Evolutionary conservation across 2,888 invertebrate genomes (phyloP).

Genomic region (Cephus runcator): DNA sequence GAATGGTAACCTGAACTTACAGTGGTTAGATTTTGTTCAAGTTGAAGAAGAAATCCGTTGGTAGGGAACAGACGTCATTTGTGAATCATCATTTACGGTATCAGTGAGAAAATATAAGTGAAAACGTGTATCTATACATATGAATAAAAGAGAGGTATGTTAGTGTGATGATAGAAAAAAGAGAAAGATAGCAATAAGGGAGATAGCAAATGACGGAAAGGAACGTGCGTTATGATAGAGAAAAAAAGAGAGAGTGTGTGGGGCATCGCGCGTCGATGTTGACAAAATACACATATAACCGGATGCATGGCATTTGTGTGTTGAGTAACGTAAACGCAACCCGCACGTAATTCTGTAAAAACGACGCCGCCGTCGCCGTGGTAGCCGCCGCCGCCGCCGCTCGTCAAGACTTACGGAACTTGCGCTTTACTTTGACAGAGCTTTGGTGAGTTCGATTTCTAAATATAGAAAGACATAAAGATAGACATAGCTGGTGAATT

Average conservation of each 20-base stretch:
- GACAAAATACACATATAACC: neutral
- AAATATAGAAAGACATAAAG: slow-evolving; percentile 32
- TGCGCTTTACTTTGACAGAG: slow-evolving; percentile 19
- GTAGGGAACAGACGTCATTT: neutral
- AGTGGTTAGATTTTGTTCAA: neutral
- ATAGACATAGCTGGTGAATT: neutral
- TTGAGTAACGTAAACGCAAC: slow-evolving; percentile 14
- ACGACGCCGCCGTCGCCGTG: neutral
- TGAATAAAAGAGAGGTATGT: neutral
- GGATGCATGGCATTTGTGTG: neutral
- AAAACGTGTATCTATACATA: neutral
- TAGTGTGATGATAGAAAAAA: neutral
- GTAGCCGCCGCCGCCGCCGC: neutral
- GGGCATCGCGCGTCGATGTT: neutral
- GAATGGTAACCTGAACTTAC: neutral
- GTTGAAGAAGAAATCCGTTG: neutral
- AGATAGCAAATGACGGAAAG: neutral
- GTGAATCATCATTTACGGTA: neutral
- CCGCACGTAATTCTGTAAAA: slow-evolving; percentile 14
- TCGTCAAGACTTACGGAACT: neutral
- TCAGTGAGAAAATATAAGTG: neutral
- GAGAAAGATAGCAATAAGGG: neutral
- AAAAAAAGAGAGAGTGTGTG: neutral
- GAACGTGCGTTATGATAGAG: neutral
- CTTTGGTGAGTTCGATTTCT: slow-evolving; percentile 33